Base-by-base conservation (phyloP, 2,797 vertebrate genomes). In the Rhinichthys osculus region DNA sequence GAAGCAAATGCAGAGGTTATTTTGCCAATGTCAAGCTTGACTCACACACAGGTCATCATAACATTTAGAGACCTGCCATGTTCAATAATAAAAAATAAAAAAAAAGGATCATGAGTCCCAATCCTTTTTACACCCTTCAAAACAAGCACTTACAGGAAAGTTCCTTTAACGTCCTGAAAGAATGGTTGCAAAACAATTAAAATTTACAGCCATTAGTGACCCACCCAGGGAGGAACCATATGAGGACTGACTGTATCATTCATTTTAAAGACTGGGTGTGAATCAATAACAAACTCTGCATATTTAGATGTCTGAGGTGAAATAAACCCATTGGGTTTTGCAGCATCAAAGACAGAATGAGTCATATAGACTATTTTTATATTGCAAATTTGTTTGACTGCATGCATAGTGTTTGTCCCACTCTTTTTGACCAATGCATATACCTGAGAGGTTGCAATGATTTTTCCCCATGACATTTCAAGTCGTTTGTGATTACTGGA, bases 111-210 rank as follows among this genome's bases (percentile, higher is more conserved):
- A 38, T 23, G 5, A 44, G 62, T 19, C 16, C 47, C 83, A 59
- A 59, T 59, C 74, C 35, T 19, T 70, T 59, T 69, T 23, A 84
- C 35, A 69, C 73, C n/a, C 52, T 23, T 64, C 40, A 50, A 44
- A 78, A 85, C 83, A 85, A 80, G 77, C 67, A 73, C 30, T 50
- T n/a, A 79, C 76, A 27, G 3, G 40, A 50, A 80, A 38, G 66
- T 6, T 82, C 21, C 17, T 40, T 40, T 66, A 33, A 74, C 10
- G 0, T 57, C 10, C 47, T 42, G 8, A 74, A 81, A 74, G 35
- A 47, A 74, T 14, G 16, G 44, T 73, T 54, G 33, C 76, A 85
- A 54, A 54, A 81, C 78, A 66, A 74, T 74, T 23, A 64, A 33
- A 54, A 72, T 59, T 44, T 78, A 70, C 33, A 74, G 42, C 17